These are phyloP conservation scores for Hylia prasina DNA, from an alignment of 2,113 vertebrate genomes.

Conservation along the genomic window DNA sequence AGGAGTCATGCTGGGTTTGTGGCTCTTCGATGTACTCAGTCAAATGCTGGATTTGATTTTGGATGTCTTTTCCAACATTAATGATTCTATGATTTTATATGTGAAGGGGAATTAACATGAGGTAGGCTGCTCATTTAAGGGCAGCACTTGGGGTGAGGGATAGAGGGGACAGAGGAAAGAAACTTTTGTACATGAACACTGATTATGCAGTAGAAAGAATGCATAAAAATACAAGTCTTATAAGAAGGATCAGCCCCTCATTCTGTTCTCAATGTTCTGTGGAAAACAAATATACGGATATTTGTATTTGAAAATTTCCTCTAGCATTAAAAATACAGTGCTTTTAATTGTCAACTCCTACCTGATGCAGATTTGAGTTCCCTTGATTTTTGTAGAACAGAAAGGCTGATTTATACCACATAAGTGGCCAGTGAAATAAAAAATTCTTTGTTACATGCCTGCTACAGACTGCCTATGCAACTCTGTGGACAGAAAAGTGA, in stretches of 20 bases:
- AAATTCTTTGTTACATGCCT: neutral
- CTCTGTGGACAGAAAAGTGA: neutral
- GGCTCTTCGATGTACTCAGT: neutral
- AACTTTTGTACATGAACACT: neutral
- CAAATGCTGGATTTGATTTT: neutral
- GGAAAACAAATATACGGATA: neutral
- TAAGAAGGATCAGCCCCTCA: neutral
- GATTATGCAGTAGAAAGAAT: neutral
- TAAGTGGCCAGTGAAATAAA: neutral
- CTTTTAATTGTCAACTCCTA: neutral
- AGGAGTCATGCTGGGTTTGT: neutral
- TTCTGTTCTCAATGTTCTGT: neutral
- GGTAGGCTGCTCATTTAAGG: neutral
- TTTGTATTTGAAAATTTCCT: neutral
- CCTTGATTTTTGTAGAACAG: neutral
- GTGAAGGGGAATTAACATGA: neutral
- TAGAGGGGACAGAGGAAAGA: neutral
- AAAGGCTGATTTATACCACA: neutral
- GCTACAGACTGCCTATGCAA: neutral
- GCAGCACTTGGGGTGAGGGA: accelerated
- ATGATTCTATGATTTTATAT: neutral
- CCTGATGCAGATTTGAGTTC: neutral
- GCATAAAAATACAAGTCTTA: neutral
- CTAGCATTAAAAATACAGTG: neutral
- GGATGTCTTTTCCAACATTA: neutral